A percentile compares a stretch with the other conserved stretches of the same genome.
phyloP scores from a whole-genome alignment of 2,888 invertebrate genomes.

The Nomada flava region DNA sequence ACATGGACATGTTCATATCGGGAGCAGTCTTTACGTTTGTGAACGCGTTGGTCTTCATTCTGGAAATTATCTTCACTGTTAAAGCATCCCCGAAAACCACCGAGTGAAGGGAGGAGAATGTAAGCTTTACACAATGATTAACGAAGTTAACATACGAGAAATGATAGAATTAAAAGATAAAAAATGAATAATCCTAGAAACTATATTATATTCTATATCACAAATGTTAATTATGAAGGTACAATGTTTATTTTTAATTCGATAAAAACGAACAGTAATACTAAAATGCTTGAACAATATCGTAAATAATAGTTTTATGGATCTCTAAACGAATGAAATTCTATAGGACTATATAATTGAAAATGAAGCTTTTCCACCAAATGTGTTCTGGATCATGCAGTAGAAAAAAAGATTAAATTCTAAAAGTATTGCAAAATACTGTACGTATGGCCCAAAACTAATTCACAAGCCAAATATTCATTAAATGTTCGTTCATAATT shows the following conservation, averaged over 20 bases:
- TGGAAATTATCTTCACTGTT: conserved; percentile 88
- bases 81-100: conserved; percentile 77
- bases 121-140: neutral
- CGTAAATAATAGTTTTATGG: too few relatives aligned
- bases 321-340: neutral
- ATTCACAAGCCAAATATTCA: conserved; percentile 29
- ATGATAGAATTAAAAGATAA: neutral
- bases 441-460: neutral
- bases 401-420: neutral
- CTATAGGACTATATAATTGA: neutral
- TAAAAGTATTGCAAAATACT: neutral
- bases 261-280: neutral
- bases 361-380: conserved; percentile 38
- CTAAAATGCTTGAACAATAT: neutral
- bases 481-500: neutral
- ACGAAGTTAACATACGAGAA: neutral
- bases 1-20: conserved; percentile 88
- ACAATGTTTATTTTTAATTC: too few relatives aligned
- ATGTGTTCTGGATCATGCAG: conserved; percentile 60
- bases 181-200: too few relatives aligned
- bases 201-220: too few relatives aligned
- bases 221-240: neutral
- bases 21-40: conserved; percentile 88
- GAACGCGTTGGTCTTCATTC: conserved; percentile 87
- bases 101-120: conserved; percentile 23